These are phyloP conservation scores for Diadophis punctatus DNA, from an alignment of 2,113 vertebrate genomes.

Conservation along the genomic window DNA sequence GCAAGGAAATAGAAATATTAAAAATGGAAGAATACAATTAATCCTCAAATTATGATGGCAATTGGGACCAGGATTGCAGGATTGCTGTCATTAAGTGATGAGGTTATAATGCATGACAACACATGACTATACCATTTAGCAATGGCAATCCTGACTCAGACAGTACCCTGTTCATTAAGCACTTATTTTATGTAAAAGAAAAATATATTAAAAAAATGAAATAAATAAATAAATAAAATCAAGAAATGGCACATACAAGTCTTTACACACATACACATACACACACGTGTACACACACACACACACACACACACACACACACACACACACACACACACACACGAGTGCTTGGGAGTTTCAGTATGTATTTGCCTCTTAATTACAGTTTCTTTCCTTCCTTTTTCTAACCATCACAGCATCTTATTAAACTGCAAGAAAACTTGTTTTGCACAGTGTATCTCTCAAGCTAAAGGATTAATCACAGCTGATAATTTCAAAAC, in stretches of 20 bases:
- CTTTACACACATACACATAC: no score
- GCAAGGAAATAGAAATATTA: background rate
- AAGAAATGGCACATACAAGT: background rate
- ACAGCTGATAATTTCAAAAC: constrained; percentile 23
- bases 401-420: background rate
- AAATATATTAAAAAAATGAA: no score
- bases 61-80: background rate
- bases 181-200: no score
- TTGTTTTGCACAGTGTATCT: background rate
- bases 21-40: background rate
- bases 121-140: background rate
- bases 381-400: background rate
- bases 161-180: no score
- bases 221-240: background rate
- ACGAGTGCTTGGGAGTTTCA: background rate
- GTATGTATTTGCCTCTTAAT: background rate
- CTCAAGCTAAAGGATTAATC: constrained; percentile 14
- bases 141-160: background rate
- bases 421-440: constrained; percentile 21
- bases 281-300: no score
- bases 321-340: no score
- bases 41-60: background rate
- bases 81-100: background rate
- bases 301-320: no score
- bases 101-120: background rate